These are phyloP conservation scores for Drosophila micromelanica DNA, from an alignment of 1,140 invertebrate genomes.

Conservation along the genomic window DNA sequence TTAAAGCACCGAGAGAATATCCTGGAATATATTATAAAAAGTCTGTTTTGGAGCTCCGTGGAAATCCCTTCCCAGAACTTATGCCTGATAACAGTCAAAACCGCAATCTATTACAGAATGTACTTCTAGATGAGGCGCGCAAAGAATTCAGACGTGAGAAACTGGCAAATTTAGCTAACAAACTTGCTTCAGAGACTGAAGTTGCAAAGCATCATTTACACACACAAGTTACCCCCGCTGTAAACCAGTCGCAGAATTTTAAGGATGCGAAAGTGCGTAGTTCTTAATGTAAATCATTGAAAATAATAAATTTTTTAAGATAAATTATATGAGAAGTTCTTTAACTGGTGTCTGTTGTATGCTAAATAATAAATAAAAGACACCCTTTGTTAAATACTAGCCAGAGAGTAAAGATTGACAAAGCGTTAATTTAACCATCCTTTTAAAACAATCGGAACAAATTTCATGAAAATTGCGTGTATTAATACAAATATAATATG, in stretches of 20 bases:
- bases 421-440: slow-evolving; percentile 14
- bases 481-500: too few relatives aligned
- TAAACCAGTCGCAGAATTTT: background rate
- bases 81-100: slow-evolving; percentile 86
- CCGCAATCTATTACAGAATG: slow-evolving; percentile 89
- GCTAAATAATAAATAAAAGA: background rate
- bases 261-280: slow-evolving; percentile 17
- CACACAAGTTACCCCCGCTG: background rate
- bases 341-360: background rate
- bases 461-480: background rate
- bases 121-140: slow-evolving; percentile 90
- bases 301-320: slow-evolving; percentile 40
- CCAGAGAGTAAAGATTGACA: background rate
- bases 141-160: slow-evolving; percentile 86
- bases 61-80: slow-evolving; percentile 89
- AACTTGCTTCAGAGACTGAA: slow-evolving; percentile 17
- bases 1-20: slow-evolving; percentile 88
- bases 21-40: slow-evolving; percentile 85
- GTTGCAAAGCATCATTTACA: background rate
- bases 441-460: slow-evolving; percentile 29
- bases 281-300: slow-evolving; percentile 29
- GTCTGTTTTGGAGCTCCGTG: slow-evolving; percentile 92
- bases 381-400: background rate
- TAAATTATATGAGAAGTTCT: slow-evolving; percentile 1
- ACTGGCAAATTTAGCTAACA: slow-evolving; percentile 53